These are phyloP conservation scores for Sinella curviseta DNA, from an alignment of 1,140 invertebrate species.

Conservation along the genomic window DNA sequence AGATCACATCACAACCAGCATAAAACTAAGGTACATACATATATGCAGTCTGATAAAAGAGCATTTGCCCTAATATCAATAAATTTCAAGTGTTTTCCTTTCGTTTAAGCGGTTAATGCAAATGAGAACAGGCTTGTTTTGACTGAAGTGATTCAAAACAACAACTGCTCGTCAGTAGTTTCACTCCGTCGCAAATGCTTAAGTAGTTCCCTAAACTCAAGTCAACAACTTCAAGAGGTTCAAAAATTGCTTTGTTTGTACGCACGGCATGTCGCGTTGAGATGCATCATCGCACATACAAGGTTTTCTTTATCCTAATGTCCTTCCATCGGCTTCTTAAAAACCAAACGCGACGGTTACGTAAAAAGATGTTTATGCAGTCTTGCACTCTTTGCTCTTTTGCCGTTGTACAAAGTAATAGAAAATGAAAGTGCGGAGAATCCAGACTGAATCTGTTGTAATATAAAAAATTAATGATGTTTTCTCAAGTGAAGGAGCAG, in stretches of 20 bases:
- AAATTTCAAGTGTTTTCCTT: not conserved
- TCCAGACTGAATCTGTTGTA: no score
- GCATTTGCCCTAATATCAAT: not conserved
- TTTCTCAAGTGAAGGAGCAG: not conserved
- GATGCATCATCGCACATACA: not conserved
- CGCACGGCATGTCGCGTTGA: no score
- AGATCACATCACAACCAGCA: no score
- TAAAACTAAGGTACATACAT: no score
- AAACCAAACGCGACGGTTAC: not conserved
- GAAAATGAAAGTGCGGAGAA: no score
- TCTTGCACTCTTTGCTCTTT: not conserved
- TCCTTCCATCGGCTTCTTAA: not conserved
- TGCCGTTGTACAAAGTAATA: no score
- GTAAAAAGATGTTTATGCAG: not conserved
- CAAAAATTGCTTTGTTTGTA: not conserved
- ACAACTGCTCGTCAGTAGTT: not conserved
- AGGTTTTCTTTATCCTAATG: not conserved
- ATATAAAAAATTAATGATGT: not conserved
- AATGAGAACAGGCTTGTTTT: conserved; percentile 1
- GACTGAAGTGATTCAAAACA: conserved; percentile 12
- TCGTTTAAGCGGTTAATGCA: not conserved
- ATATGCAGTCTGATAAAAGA: no score
- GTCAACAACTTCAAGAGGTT: no score
- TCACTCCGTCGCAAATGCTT: no score
- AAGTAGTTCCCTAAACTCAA: no score